Evolutionary conservation across 2,113 vertebrate genomes (phyloP).

Genomic region (Columbina picui): DNA sequence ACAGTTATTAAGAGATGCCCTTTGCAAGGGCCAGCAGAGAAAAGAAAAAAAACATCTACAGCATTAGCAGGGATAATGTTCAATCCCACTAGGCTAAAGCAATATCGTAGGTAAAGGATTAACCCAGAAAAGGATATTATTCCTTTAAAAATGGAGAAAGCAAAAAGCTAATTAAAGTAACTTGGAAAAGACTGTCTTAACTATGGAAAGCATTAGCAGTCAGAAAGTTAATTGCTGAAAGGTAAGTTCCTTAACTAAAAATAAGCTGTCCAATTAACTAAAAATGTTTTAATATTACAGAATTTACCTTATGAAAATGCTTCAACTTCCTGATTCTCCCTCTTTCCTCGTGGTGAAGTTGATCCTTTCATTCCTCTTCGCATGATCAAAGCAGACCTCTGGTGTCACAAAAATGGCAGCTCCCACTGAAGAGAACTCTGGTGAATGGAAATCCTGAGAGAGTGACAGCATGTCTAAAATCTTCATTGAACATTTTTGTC

Average conservation of each 20-base stretch:
- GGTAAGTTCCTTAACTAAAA: neutral
- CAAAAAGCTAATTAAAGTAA: neutral
- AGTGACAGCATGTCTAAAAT: neutral
- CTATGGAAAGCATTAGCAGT: neutral
- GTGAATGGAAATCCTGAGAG: neutral
- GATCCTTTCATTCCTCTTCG: neutral
- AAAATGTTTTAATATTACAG: neutral
- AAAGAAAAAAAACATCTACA: neutral
- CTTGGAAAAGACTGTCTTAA: neutral
- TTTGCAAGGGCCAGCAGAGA: neutral
- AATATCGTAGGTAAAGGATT: conserved; percentile 4
- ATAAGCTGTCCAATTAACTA: neutral
- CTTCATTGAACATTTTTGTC: neutral
- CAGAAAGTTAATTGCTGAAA: neutral
- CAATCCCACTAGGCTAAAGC: neutral
- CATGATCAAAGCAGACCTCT: neutral
- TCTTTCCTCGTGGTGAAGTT: neutral
- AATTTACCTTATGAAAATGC: neutral
- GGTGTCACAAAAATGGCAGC: neutral
- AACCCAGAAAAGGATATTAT: neutral
- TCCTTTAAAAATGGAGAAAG: neutral
- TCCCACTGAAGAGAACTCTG: neutral
- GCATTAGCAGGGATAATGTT: neutral
- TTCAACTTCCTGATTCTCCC: neutral
- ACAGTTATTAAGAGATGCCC: neutral